Evolutionary conservation across 2,113 vertebrate genomes (phyloP).

Genomic region (Chloroceryle aenea): DNA sequence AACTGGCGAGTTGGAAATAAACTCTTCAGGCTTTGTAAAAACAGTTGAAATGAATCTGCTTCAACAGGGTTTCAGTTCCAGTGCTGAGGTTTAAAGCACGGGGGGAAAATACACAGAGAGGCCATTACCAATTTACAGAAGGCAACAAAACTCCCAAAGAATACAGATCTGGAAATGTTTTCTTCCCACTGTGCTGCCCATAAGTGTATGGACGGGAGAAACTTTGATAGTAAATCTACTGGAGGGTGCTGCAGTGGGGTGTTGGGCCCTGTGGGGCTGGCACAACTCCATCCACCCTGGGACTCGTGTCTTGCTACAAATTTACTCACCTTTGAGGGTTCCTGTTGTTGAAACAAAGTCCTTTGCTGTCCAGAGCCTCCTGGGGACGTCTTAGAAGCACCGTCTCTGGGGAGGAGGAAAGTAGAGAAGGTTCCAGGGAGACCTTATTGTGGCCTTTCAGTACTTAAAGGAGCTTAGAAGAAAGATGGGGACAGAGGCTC

Average conservation of each 20-base stretch:
- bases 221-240: not conserved
- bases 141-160: not conserved
- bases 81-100: not conserved
- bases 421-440: not conserved
- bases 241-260: not conserved
- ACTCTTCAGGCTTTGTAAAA: not conserved
- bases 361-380: not conserved
- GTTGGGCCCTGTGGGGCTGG: accelerated
- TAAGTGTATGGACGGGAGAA: not conserved
- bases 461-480: not conserved
- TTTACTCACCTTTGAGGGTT: not conserved
- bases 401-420: not conserved
- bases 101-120: not conserved
- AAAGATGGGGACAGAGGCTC: not conserved
- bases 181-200: not conserved
- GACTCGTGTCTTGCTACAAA: not conserved
- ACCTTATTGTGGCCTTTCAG: not conserved
- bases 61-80: not conserved
- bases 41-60: not conserved
- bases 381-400: not conserved
- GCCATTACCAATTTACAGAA: not conserved
- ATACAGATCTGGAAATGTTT: not conserved
- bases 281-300: not conserved
- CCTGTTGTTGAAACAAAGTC: not conserved
- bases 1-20: not conserved